Base-by-base conservation (phyloP, 2,797 vertebrate genomes). In the Thaleichthys pacificus region DNA sequence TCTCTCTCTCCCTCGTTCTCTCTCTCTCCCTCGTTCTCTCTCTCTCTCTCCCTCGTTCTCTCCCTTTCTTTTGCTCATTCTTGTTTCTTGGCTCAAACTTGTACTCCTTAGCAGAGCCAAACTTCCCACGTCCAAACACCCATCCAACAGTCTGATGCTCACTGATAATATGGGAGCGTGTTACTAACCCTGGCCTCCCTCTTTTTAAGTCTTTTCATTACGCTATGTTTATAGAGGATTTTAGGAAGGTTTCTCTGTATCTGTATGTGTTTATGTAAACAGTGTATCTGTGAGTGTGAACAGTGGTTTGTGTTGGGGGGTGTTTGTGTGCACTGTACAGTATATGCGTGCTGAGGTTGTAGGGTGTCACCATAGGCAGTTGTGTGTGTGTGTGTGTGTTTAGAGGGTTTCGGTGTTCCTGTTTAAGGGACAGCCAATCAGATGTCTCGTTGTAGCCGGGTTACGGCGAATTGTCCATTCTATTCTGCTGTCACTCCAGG, bases 41-140 rank as follows among this genome's bases (percentile, higher is more conserved):
- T 32, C 3, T 32, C 3, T 32, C 30, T 32, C 30, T 32, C 3
- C 5, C 30, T 4, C 30, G 30, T n/a, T 51, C 56, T 51, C 15
- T 32, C 26, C 63, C 35, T 58, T 68, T 70, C 60, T 83, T 66
- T 73, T 22, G 58, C 68, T 68, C 70, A 17, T 56, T 72, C 74
- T 71, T 73, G 56, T 70, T 9, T 65, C 54, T 77, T 86, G 81
- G 84, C 82, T 73, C 9, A 21, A 57, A 22, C 66, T 72, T 58
- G 35, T 4, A 24, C 70, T 78, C 73, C 72, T 79, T 65, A 71
- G 73, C 74, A 62, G 14, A 80, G 82, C 78, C 61, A 75, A 71
- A 73, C 70, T 80, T 75, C 74, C 79, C 82, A 73, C 74, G 68
- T 38, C 42, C 42, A 47, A 47, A 8, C 42, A 47, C 42, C 42